Evolutionary conservation across 2,113 vertebrate species (phyloP).

Genomic region (Hemicordylus capensis): DNA sequence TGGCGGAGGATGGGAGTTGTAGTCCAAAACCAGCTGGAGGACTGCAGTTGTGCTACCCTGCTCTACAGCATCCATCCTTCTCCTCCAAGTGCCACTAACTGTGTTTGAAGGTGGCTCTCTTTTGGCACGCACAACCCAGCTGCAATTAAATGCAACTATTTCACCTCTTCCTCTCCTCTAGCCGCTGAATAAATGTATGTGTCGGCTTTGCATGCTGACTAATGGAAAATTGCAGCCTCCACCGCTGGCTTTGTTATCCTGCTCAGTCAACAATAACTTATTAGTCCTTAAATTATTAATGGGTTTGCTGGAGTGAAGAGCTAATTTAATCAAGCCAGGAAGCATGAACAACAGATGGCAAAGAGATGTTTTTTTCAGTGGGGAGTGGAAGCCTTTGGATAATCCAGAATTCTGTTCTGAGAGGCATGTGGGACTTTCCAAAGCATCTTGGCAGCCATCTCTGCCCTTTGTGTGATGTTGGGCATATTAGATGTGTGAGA

Average conservation of each 20-base stretch:
- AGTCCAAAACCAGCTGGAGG: background rate
- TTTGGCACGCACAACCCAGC: background rate
- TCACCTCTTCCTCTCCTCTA: background rate
- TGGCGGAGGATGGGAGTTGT: background rate
- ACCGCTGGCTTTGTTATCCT: background rate
- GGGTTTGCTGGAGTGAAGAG: background rate
- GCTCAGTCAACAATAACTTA: slow-evolving; percentile 17
- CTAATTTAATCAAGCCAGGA: slow-evolving; percentile 6
- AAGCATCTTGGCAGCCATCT: background rate
- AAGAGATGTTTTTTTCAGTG: background rate
- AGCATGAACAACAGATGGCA: background rate
- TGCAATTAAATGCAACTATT: background rate
- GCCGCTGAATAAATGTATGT: background rate
- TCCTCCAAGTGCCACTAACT: background rate
- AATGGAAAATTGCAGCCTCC: background rate
- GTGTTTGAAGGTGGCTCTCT: background rate
- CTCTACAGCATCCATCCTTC: background rate
- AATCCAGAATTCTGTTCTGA: background rate
- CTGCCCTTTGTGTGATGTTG: background rate
- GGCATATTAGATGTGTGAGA: no score
- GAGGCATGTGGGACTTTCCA: background rate
- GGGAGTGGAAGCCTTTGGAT: background rate
- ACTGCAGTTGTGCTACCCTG: no score
- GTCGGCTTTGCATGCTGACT: background rate
- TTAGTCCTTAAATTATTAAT: background rate